Conservation (phyloP, 1,140 invertebrate genomes). For the Fopius arisanus region DNA sequence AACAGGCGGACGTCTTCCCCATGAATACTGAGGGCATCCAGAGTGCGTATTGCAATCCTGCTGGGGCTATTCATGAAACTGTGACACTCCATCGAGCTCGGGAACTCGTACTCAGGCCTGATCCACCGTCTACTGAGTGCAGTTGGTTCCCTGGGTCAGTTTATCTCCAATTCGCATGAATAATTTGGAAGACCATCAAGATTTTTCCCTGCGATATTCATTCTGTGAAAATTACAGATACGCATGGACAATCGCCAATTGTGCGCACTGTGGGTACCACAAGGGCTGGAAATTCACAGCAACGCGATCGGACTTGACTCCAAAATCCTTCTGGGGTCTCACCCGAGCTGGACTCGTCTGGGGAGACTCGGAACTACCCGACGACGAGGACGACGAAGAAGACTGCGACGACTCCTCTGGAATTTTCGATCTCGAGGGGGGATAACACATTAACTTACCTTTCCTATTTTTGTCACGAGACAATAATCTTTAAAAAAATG, state of each 20-base stretch:
- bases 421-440: neutral
- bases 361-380: neutral
- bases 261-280: constrained; percentile 72
- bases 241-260: constrained; percentile 80
- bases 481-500: no score
- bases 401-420: neutral
- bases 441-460: neutral
- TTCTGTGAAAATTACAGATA: constrained; percentile 67
- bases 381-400: constrained; percentile 16
- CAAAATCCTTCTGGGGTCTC: constrained; percentile 77
- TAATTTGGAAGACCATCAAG: neutral
- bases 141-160: constrained; percentile 87
- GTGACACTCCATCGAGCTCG: constrained; percentile 75
- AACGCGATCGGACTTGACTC: constrained; percentile 68
- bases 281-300: constrained; percentile 84
- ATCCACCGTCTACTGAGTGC: constrained; percentile 72
- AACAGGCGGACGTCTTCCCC: constrained; percentile 77
- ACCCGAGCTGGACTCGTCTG: constrained; percentile 50
- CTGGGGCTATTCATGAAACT: constrained; percentile 83
- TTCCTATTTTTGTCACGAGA: no score
- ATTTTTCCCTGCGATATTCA: neutral
- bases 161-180: no score
- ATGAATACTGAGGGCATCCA: constrained; percentile 85
- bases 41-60: constrained; percentile 83
- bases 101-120: constrained; percentile 67